Conservation (phyloP, 2,888 invertebrate species). For the Tigriopus californicus region DNA sequence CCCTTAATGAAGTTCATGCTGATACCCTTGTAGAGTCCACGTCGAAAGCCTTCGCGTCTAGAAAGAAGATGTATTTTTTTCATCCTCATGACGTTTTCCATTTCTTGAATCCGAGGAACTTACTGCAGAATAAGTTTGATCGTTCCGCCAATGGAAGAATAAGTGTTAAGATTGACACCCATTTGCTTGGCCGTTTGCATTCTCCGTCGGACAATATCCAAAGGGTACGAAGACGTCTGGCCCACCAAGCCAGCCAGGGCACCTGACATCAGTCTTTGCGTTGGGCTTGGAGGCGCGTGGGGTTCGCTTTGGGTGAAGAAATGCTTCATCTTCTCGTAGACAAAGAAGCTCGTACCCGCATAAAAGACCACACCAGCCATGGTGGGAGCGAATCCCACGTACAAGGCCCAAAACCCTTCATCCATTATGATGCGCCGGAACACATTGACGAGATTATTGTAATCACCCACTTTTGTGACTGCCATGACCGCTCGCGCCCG, state of each 20-base stretch:
- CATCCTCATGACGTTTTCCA: not conserved
- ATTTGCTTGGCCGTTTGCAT: conserved; percentile 40
- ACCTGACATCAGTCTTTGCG: conserved; percentile 57
- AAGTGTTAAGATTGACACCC: conserved; percentile 26
- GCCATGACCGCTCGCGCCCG: conserved; percentile 93
- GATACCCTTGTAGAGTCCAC: conserved; percentile 92
- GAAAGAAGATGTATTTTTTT: conserved; percentile 21
- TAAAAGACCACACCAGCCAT: conserved; percentile 86
- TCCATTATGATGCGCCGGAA: conserved; percentile 44
- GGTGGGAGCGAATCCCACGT: conserved; percentile 72
- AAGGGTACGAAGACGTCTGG: conserved; percentile 86
- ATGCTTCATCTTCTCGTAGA: conserved; percentile 81
- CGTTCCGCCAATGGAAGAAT: conserved; percentile 45
- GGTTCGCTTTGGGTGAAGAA: conserved; percentile 41
- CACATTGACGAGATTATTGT: conserved; percentile 23
- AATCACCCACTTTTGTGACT: conserved; percentile 42
- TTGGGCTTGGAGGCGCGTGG: conserved; percentile 27
- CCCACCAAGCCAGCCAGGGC: conserved; percentile 80
- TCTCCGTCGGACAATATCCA: conserved; percentile 68
- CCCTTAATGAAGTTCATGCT: conserved; percentile 93
- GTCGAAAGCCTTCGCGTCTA: conserved; percentile 67
- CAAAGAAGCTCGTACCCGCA: conserved; percentile 91
- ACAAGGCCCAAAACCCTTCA: conserved; percentile 59
- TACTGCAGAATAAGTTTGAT: conserved; percentile 49
- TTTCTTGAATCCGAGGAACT: conserved; percentile 23